phyloP scores from a whole-genome alignment of 2,888 invertebrate species.

The Lampropteryx suffumata region DNA sequence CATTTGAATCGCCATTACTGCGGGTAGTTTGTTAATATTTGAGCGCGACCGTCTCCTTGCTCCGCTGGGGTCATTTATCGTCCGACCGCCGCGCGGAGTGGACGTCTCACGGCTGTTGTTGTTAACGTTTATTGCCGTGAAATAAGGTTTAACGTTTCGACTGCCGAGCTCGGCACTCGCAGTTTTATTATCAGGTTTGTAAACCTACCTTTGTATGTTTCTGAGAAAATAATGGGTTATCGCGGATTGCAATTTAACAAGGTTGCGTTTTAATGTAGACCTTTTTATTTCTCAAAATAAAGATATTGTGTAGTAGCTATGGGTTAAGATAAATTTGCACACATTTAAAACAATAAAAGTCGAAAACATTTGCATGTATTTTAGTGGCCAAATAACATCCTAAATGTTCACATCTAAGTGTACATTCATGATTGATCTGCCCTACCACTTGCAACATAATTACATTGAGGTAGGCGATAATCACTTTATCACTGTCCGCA shows the following conservation, averaged over 20 bases:
- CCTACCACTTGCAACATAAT: conserved; percentile 36
- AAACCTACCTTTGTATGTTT: no score
- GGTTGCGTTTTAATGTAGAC: no score
- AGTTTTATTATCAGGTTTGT: conserved; percentile 27
- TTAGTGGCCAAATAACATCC: background rate
- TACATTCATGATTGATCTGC: conserved; percentile 47
- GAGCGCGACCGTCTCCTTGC: conserved; percentile 59
- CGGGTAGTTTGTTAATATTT: conserved; percentile 78
- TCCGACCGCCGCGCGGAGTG: conserved; percentile 48
- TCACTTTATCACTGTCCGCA: conserved; percentile 55
- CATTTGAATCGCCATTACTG: conserved; percentile 61
- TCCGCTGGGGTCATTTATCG: conserved; percentile 61
- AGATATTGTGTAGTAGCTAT: no score
- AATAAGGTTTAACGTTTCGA: conserved; percentile 35
- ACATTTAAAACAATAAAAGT: no score
- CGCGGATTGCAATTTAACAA: no score
- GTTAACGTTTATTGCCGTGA: conserved; percentile 53
- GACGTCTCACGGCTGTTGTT: conserved; percentile 54
- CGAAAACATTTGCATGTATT: no score
- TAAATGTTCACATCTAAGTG: background rate
- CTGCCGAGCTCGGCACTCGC: conserved; percentile 25
- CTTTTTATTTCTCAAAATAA: no score
- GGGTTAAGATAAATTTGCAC: no score
- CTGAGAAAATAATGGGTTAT: no score
- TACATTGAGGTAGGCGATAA: conserved; percentile 50